These are phyloP conservation scores for Diorhabda carinulata DNA, from an alignment of 1,140 invertebrate genomes.

Conservation along the genomic window DNA sequence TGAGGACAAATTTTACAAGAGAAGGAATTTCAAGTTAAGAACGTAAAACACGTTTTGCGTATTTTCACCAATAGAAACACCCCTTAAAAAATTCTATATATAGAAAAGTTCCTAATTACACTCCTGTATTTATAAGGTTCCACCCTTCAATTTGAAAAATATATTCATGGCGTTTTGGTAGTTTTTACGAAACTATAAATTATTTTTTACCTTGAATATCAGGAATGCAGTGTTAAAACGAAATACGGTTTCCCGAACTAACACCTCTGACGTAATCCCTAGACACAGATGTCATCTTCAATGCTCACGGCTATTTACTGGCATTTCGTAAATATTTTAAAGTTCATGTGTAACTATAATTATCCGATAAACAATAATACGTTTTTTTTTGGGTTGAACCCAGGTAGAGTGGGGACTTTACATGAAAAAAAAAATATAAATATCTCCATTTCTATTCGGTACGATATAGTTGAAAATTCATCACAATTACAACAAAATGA, in stretches of 20 bases:
- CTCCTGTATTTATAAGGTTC: too few species aligned
- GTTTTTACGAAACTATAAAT: too few species aligned
- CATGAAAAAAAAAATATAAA: background rate
- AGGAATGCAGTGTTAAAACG: too few species aligned
- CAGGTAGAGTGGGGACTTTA: background rate
- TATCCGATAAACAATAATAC: conserved; percentile 11
- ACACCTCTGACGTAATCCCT: conserved; percentile 5
- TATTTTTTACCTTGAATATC: too few species aligned
- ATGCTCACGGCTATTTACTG: background rate
- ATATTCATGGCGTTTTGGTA: too few species aligned
- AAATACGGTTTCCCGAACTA: background rate
- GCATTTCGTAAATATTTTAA: background rate
- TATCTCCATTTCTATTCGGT: conserved; percentile 1
- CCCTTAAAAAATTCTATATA: too few species aligned
- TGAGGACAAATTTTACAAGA: too few species aligned
- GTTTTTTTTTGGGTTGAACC: conserved; percentile 1
- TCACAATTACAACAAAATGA: conserved; percentile 4
- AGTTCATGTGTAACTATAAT: conserved; percentile 10
- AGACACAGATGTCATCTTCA: background rate
- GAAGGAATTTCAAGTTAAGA: too few species aligned
- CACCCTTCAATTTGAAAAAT: too few species aligned
- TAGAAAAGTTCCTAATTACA: too few species aligned
- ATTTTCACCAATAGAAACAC: too few species aligned
- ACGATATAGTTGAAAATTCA: conserved; percentile 6
- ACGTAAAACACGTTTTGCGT: too few species aligned